phyloP scores from a whole-genome alignment of 2,797 vertebrate species.

The Sciurus vulgaris region DNA sequence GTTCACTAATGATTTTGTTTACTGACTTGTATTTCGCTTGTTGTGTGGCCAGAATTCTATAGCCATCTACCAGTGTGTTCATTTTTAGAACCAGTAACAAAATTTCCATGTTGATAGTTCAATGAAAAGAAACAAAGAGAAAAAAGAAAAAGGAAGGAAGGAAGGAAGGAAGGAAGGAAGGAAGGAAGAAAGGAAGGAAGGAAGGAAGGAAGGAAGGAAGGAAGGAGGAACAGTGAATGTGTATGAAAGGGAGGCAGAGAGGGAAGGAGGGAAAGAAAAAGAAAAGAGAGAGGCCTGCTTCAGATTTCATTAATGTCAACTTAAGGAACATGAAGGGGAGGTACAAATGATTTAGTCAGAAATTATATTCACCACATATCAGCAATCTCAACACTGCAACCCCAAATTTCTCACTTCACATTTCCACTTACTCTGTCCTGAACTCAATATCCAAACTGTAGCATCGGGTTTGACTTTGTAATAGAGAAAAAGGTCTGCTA shows the following conservation, averaged over 20 bases:
- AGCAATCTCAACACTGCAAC: neutral
- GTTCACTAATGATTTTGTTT: constrained; percentile 75
- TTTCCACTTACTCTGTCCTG: neutral
- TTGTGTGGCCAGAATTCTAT: constrained; percentile 81
- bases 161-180: rapidly evolving
- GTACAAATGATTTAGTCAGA: neutral
- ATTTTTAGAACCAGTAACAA: constrained; percentile 74
- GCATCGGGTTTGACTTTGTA: neutral
- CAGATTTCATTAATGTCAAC: neutral
- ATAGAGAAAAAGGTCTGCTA: neutral
- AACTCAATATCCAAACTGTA: neutral
- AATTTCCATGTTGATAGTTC: neutral
- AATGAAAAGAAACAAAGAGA: neutral
- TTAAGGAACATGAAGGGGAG: neutral
- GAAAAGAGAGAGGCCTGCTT: neutral
- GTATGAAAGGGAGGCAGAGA: neutral
- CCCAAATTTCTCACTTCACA: neutral
- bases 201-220: rapidly evolving
- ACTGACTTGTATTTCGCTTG: constrained; percentile 66
- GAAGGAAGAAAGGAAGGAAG: no score
- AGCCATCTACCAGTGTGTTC: constrained; percentile 78
- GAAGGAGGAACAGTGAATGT: no score
- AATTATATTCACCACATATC: neutral
- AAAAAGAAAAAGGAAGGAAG: neutral
- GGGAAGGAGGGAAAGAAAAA: rapidly evolving